Conservation (phyloP, 2,888 invertebrate species). For the Eutolmus rufibarbis region DNA sequence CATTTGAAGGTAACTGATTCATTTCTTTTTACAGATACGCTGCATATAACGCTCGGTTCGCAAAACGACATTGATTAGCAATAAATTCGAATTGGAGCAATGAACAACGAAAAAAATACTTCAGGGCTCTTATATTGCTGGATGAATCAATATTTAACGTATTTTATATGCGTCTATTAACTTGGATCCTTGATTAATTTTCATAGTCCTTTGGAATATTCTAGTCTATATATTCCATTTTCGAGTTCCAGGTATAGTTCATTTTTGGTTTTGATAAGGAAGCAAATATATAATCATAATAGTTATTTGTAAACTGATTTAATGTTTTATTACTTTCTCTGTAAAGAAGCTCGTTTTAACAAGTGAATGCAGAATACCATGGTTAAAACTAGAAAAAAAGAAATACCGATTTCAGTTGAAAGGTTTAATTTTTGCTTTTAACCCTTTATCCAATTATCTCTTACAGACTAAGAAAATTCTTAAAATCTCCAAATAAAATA, state of each 20-base stretch:
- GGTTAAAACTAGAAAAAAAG: not conserved
- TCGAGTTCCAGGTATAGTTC: too few relatives aligned
- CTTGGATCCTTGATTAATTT: not conserved
- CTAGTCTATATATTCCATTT: not conserved
- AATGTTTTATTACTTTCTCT: not conserved
- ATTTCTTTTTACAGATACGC: not conserved
- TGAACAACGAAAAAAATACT: too few relatives aligned
- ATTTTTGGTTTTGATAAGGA: not conserved
- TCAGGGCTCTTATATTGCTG: too few relatives aligned
- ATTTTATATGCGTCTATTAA: too few relatives aligned
- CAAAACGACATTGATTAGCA: too few relatives aligned
- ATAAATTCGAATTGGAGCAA: too few relatives aligned
- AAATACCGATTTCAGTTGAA: not conserved
- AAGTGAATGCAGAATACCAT: not conserved
- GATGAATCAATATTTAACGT: too few relatives aligned
- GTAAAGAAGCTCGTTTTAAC: not conserved
- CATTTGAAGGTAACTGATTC: not conserved
- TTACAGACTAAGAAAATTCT: not conserved
- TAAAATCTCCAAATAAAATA: slow-evolving; percentile 1
- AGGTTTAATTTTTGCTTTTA: slow-evolving; percentile 15
- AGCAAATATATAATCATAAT: not conserved
- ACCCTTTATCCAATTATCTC: slow-evolving; percentile 9
- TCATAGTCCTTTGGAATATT: not conserved
- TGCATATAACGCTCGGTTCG: too few relatives aligned
- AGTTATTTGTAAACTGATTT: not conserved